Evolutionary conservation across 2,888 invertebrate species (phyloP).

Genomic region (Elysia crispata): DNA sequence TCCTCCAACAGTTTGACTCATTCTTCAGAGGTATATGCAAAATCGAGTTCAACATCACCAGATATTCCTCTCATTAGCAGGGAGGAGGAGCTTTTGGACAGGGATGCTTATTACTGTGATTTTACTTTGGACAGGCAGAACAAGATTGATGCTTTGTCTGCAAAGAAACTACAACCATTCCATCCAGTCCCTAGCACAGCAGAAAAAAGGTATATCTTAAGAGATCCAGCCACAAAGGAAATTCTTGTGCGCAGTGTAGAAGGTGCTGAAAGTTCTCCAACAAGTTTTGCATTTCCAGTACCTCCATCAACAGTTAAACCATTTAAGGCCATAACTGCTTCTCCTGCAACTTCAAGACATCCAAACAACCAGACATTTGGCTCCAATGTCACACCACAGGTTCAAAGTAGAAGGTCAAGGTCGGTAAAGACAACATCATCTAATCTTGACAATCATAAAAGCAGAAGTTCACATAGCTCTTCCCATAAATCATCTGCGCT

Average conservation of each 20-base stretch:
- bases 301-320: slow-evolving; percentile 11
- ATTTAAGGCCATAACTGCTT: too few species aligned
- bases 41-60: slow-evolving; percentile 50
- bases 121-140: slow-evolving; percentile 68
- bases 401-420: background rate
- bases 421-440: background rate
- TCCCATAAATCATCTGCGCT: background rate
- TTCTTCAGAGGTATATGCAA: slow-evolving; percentile 61
- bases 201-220: background rate
- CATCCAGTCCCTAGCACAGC: background rate
- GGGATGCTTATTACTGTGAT: slow-evolving; percentile 69
- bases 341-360: too few species aligned
- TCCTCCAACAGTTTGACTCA: slow-evolving; percentile 43
- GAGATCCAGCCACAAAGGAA: slow-evolving; percentile 21
- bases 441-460: background rate
- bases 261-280: slow-evolving; percentile 45
- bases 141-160: slow-evolving; percentile 62
- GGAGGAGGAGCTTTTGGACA: slow-evolving; percentile 66
- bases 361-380: too few species aligned
- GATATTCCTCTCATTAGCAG: slow-evolving; percentile 51
- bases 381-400: background rate
- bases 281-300: slow-evolving; percentile 13
- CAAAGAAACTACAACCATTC: background rate
- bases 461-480: too few species aligned
- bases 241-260: slow-evolving; percentile 40